A percentile compares a stretch with the other conserved stretches of the same genome.
phyloP scores from a whole-genome alignment of 2,797 vertebrate genomes.

The Poeciliopsis turneri region DNA sequence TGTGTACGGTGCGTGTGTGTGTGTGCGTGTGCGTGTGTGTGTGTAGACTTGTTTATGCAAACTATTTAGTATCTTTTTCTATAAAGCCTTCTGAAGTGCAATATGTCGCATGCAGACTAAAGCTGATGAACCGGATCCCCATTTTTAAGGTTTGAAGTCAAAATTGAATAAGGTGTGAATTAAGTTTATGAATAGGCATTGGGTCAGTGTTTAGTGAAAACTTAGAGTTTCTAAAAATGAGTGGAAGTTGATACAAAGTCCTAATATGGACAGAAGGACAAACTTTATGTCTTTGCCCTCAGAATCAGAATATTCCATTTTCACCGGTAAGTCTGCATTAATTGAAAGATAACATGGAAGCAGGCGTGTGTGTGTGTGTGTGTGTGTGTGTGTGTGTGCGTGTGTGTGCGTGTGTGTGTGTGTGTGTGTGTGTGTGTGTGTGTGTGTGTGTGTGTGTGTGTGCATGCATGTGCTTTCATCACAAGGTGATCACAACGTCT shows the following conservation, averaged over 20 bases:
- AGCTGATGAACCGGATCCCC: not conserved
- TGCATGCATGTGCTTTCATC: conserved; percentile 37
- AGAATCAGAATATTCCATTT: conserved; percentile 50
- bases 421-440: conserved; percentile 1
- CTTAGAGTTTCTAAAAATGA: not conserved
- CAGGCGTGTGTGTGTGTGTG: not conserved
- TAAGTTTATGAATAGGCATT: not conserved
- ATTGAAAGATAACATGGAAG: conserved; percentile 33
- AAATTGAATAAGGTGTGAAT: not conserved
- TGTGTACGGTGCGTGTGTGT: conserved; percentile 10
- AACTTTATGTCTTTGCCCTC: conserved; percentile 7
- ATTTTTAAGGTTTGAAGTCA: not conserved
- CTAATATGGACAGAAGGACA: not conserved
- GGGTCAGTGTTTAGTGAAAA: not conserved
- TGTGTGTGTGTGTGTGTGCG: not conserved
- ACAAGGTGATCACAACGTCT: conserved; percentile 53
- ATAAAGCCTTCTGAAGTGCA: not conserved
- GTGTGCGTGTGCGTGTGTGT: no score
- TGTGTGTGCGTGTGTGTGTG: conserved; percentile 1
- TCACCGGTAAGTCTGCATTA: conserved; percentile 33
- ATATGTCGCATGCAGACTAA: not conserved
- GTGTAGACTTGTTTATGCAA: not conserved
- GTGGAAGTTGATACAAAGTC: not conserved
- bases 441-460: not conserved
- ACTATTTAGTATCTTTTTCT: not conserved